phyloP scores from a whole-genome alignment of 92 coral and sea anemone genomes.

The Porites lobata region DNA sequence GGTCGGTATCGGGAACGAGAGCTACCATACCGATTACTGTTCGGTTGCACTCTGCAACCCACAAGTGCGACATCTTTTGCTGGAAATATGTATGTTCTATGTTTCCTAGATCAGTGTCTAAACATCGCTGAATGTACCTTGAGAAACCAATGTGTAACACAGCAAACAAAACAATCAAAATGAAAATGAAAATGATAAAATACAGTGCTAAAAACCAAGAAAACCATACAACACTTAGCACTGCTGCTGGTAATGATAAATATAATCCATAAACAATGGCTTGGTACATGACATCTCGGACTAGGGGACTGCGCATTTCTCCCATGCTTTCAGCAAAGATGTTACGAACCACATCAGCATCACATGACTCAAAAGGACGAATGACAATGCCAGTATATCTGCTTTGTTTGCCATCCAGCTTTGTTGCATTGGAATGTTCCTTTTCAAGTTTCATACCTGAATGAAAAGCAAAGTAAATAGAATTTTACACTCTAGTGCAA shows the following conservation, averaged over 20 bases:
- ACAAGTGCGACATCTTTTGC: constrained; percentile 29
- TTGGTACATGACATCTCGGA: constrained; percentile 42
- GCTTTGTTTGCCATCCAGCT: neutral
- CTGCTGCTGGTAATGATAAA: neutral
- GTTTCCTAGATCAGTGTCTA: constrained; percentile 13
- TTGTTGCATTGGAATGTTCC: neutral
- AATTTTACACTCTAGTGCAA: neutral
- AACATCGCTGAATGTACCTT: constrained; percentile 32
- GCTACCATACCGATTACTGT: constrained; percentile 46
- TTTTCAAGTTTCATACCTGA: constrained; percentile 3
- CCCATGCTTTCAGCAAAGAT: constrained; percentile 51
- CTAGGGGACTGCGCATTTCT: constrained; percentile 52
- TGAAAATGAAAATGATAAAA: neutral
- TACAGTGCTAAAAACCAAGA: constrained; percentile 10
- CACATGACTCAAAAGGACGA: constrained; percentile 40
- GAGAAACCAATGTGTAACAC: constrained; percentile 41
- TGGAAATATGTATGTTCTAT: constrained; percentile 12
- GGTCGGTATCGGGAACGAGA: constrained; percentile 19
- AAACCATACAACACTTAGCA: neutral
- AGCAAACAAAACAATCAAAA: constrained; percentile 12
- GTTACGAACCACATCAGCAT: constrained; percentile 20
- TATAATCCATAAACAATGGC: constrained; percentile 9
- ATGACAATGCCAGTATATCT: neutral
- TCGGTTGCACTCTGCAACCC: constrained; percentile 35
- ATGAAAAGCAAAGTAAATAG: neutral